Base-by-base conservation (phyloP, 2,113 vertebrate species). In the Datnioides undecimradiatus region DNA sequence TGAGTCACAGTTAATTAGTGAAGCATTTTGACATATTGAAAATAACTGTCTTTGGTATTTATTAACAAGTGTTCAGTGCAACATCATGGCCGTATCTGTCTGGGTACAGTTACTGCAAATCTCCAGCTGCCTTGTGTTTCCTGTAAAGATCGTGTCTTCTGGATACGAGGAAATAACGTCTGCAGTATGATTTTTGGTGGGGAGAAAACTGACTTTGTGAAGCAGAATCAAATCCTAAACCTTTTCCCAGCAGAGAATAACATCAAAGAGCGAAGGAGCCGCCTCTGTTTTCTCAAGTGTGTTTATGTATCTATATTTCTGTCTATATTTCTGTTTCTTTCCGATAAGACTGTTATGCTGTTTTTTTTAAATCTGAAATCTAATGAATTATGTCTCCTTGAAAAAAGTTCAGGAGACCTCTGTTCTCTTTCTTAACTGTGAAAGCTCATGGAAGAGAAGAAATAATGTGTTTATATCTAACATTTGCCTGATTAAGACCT, bases 221-320 rank as follows among this genome's bases (percentile, higher is more conserved):
- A 19, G 58, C 62, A 60, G 43, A 57, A 57, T 87, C 54, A 78
- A 79, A 85, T 79, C 73, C 33, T 69, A 55, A 80, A 84, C 71
- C 79, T 33, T 14, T 66, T 68, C 63, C 64, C 79, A 72, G 49
- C 76, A 79, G 70, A 49, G 59, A 49, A 36, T 17, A 23, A 64
- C 84, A 74, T 86, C 85, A 85, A 72, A 87, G 82, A 81, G 52
- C 1, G 51, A 58, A 71, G 79, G 46, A 33, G 65, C 62, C 41
- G 57, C 27, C 17, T 69, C 64, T 16, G 2, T 74, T 82, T 66
- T 49, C 76, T 80, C 64, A 13, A 7, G 23, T 70, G 64, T 34
- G 33, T 77, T 16, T 36, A 6, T 59, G 23, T 66, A 31, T 84
- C 67, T 75, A 4, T 66, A 25, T 71, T 75, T 64, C 64, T 76